phyloP scores from a whole-genome alignment of 2,888 invertebrate genomes.

The Enoplolaimus lenunculus region DNA sequence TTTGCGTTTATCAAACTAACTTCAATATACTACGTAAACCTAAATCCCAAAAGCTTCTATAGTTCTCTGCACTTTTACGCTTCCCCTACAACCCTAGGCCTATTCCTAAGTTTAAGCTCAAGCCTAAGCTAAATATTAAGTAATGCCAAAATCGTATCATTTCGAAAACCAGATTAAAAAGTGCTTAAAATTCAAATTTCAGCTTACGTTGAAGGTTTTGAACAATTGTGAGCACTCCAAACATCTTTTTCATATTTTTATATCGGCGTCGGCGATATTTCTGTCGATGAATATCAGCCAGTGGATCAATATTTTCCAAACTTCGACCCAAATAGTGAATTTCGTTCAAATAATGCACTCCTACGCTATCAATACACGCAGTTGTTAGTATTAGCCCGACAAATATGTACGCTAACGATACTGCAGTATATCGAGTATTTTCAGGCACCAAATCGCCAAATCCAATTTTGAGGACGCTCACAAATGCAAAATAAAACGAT shows the following conservation, averaged over 20 bases:
- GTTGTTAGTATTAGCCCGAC: constrained; percentile 17
- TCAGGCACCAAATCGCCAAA: constrained; percentile 21
- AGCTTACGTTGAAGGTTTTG: not conserved
- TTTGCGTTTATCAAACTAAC: too few species aligned
- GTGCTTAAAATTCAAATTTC: too few species aligned
- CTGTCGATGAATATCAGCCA: constrained; percentile 4
- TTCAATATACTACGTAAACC: too few species aligned
- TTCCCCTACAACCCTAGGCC: too few species aligned
- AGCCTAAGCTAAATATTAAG: too few species aligned
- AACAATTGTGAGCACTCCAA: not conserved
- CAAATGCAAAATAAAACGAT: constrained; percentile 22
- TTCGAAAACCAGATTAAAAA: too few species aligned
- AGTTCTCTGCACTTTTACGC: too few species aligned
- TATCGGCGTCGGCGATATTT: not conserved
- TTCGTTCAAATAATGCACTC: constrained; percentile 18
- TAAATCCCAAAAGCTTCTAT: too few species aligned
- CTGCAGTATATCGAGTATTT: not conserved
- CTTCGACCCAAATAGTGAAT: constrained; percentile 18
- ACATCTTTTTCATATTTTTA: not conserved
- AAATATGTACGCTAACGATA: constrained; percentile 12
- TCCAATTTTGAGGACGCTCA: constrained; percentile 18
- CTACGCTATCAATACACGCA: constrained; percentile 19
- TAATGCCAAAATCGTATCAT: too few species aligned
- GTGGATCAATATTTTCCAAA: constrained; percentile 11
- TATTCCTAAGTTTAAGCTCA: too few species aligned